Conservation (phyloP, 2,888 invertebrate genomes). For the Gnatocerus cornutus region DNA sequence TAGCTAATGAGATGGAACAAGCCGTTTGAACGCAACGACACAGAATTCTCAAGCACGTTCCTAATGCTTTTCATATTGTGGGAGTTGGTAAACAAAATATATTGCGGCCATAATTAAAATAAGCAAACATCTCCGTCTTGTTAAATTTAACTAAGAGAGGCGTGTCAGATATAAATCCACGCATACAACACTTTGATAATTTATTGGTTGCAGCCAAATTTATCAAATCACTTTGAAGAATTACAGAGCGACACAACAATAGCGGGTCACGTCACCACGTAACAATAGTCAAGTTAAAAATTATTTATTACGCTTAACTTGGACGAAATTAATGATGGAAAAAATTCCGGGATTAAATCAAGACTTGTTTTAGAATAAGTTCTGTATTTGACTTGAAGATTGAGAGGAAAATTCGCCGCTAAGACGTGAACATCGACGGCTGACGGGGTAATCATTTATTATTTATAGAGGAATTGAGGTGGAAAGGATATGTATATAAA, state of each 20-base stretch:
- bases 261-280: slow-evolving; percentile 39
- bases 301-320: slow-evolving; percentile 41
- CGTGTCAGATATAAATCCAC: slow-evolving; percentile 34
- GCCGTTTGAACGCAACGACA: slow-evolving; percentile 5
- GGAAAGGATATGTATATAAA: not conserved
- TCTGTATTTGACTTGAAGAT: slow-evolving; percentile 19
- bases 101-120: slow-evolving; percentile 39
- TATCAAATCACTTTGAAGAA: slow-evolving; percentile 42
- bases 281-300: slow-evolving; percentile 43
- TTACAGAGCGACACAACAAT: slow-evolving; percentile 46
- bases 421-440: not conserved
- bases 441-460: not conserved
- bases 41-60: slow-evolving; percentile 12
- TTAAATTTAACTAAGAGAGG: slow-evolving; percentile 37
- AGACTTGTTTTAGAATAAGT: not conserved
- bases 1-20: slow-evolving; percentile 24
- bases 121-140: slow-evolving; percentile 40
- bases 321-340: slow-evolving; percentile 31
- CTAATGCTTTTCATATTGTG: slow-evolving; percentile 34
- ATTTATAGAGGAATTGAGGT: not conserved
- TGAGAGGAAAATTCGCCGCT: not conserved
- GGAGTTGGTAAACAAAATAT: slow-evolving; percentile 39
- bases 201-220: slow-evolving; percentile 33
- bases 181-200: slow-evolving; percentile 33
- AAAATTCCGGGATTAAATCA: slow-evolving; percentile 14